Base-by-base conservation (phyloP, 2,113 vertebrate species). In the Xenopus borealis region DNA sequence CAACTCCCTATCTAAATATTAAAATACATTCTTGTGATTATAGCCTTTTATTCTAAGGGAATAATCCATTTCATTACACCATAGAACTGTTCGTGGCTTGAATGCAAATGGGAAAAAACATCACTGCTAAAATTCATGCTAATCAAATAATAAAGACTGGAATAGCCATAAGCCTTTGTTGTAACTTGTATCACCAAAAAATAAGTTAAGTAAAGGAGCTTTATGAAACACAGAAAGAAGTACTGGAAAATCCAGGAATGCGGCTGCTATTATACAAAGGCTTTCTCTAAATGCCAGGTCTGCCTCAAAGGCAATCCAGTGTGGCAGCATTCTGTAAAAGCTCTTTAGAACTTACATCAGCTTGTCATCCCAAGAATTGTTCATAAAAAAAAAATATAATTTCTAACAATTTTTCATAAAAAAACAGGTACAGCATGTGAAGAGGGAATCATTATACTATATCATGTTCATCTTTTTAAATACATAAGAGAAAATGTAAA, bases 191-290 rank as follows among this genome's bases (percentile, higher is more conserved):
- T 14, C 14, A 40, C 63, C 52, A n/a, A 17, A 52, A 62, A 68
- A 61, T 40, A 33, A 53, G 23, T 44, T 40, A 33, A 62, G 23
- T 44, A 78, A 57, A 18, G 75, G 44, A 55, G 52, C 68, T 78
- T 81, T 66, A 50, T 59, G 3, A 17, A 19, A 18, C 78, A 64
- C 69, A 62, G 80, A 72, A 82, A 19, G 19, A 66, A 33, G 68
- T 50, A 66, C 7, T 40, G 47, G 61, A 84, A 80, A 80, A 50
- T 0, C 1, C 20, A 78, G 76, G 62, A 66, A 62, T 45, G 27
- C 2, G 58, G 61, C 71, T 81, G 58, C 27, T 52, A 71, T 63
- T 73, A 72, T 84, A 89, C 86, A 90, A 84, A 62, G 84, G 75
- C 66, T 82, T 64, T 70, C 81, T 76, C 58, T 83, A 64, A 78